Base-by-base conservation (phyloP, 2,888 invertebrate genomes). In the Callyntrura guangdongensis region DNA sequence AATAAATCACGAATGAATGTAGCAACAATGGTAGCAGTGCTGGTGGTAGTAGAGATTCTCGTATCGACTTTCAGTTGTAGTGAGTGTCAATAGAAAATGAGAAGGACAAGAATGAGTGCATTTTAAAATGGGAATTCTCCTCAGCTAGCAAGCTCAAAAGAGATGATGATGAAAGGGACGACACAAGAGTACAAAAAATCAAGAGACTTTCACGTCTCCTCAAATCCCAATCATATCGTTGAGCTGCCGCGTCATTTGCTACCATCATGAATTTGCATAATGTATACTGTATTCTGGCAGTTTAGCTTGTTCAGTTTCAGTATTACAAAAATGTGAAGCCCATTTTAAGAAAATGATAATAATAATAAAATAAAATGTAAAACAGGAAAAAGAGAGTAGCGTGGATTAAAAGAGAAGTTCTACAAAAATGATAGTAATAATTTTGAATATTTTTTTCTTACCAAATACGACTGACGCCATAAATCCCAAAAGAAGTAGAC, bases 401-500 rank as follows among this genome's bases (percentile, higher is more conserved):
- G 14, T n/a, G 5, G 2, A 36, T 36, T n/a, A n/a, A 56, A n/a
- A 61, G 22, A 69, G 36, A 36, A 36, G 36, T 17, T 69, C 3
- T 27, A 45, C 69, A n/a, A 69, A 8, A 36, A 22, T 69, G 36
- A 14, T n/a, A n/a, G n/a, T n/a, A 69, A 36, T 4, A 36, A 6
- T 36, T 36, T 36, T n/a, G 49, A 1, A 49, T 49, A 1, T 49
- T 53, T 56, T 82, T 53, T 72, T 56, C 83, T 86, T 91, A 91
- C 91, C 91, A 27, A 83, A 87, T 36, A 87, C 67, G 11, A 77
- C 67, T 11, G 89, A 22, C 5, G 86, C 90, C 25, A 91, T 9
- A 56, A 91, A 47, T 67, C 86, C 91, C 72, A 91, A 67, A 11
- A 91, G 91, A 8, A 91, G 74, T 25, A 91, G 84, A 1, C 83